These are phyloP conservation scores for Apotomis turbidana DNA, from an alignment of 2,888 invertebrate species.

Conservation along the genomic window DNA sequence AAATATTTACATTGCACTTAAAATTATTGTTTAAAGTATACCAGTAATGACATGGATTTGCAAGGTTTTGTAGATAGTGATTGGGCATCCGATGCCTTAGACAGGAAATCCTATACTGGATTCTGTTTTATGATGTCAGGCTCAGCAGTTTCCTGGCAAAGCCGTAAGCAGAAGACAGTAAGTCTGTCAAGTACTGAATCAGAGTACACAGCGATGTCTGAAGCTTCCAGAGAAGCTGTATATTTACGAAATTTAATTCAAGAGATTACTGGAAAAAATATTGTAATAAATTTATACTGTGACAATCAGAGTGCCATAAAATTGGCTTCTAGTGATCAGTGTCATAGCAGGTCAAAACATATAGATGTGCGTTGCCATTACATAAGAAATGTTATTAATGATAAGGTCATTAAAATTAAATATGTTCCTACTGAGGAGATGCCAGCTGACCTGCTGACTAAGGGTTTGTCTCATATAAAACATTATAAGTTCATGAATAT, in stretches of 20 bases:
- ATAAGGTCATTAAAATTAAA: neutral
- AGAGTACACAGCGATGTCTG: slow-evolving; percentile 11
- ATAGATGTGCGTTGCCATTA: slow-evolving; percentile 2
- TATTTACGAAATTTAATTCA: neutral
- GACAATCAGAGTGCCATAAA: slow-evolving; percentile 13
- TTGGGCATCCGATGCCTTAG: slow-evolving; percentile 1
- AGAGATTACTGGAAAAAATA: neutral
- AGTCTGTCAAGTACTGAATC: slow-evolving; percentile 11
- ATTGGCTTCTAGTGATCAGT: neutral
- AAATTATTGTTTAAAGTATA: no score
- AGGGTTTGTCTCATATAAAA: neutral
- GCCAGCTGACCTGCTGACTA: slow-evolving; percentile 9
- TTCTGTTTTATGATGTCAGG: no score
- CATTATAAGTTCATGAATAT: slow-evolving; percentile 6
- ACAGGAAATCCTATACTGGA: no score
- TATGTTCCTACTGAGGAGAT: slow-evolving; percentile 5
- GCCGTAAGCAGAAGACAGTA: slow-evolving; percentile 12
- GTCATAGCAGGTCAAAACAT: slow-evolving; percentile 4
- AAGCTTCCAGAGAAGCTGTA: slow-evolving; percentile 17
- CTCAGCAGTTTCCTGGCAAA: slow-evolving; percentile 13
- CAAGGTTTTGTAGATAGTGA: slow-evolving; percentile 24
- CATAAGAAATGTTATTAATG: neutral
- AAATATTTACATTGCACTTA: no score
- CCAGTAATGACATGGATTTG: neutral
- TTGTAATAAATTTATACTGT: neutral